Base-by-base conservation (phyloP, 2,888 invertebrate genomes). In the Drosophila nr. fundita region DNA sequence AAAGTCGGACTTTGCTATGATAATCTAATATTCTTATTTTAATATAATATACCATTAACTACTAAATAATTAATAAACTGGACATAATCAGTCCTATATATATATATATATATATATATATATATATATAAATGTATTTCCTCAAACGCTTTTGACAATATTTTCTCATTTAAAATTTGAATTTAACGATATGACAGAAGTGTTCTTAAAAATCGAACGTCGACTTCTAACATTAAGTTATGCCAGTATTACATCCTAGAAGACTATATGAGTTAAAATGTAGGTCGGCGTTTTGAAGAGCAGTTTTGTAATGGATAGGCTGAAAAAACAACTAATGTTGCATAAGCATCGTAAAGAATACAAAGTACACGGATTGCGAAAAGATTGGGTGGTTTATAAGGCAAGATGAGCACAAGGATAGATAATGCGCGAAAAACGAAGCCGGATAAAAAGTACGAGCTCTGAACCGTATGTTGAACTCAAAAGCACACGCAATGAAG, bases 401-500 rank as follows among this genome's bases (percentile, higher is more conserved):
- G 21, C 13, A 42, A 40, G 27, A 4, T 27, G 21, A 52, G 27
- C 27, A 55, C 38, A 8, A 8, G 54, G 18, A 24, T 27, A 27
- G 32, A 13, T 10, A 54, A 54, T 18, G 40, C 55, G 55, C 55
- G 55, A 29, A 38, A 38, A n/a, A 55, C 55, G 29, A 38, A 15
- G 4, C 36, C 38, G 36, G 13, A 27, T 18, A 18, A 53, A 18
- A 7, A 24, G 5, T 11, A 54, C 36, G n/a, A 54, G 27, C 34
- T 24, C 18, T 54, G 18, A 27, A 55, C 55, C 27, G 36, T 34
- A 18, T 8, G 4, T 15, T 15, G 32, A 32, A 52, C 21, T 52
- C 7, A 53, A 34, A 13, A 2, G 24, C 24, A 54, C 54, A 27
- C 42, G 11, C 42, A 42, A 11, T 42, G 3, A 42, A 13, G 21